A percentile compares a stretch with the other conserved stretches of the same genome.
phyloP scores from a whole-genome alignment of 1,140 invertebrate species.

The Drosophila kanapiae region DNA sequence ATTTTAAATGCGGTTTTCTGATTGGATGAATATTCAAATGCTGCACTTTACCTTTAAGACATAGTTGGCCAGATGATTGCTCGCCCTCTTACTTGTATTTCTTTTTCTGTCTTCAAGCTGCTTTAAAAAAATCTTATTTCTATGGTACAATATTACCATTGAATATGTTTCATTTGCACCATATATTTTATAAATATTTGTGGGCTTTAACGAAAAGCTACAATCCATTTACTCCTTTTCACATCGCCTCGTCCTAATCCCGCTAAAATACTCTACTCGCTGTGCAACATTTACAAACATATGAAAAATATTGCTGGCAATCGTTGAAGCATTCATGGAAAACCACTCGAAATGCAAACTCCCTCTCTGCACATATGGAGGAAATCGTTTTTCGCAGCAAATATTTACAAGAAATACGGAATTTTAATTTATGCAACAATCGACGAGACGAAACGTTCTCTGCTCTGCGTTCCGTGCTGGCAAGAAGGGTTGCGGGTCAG shows the following conservation, averaged over 20 bases:
- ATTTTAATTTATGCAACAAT: constrained; percentile 73
- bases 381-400: constrained; percentile 49
- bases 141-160: no score
- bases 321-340: constrained; percentile 35
- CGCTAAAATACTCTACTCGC: not conserved
- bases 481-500: not conserved
- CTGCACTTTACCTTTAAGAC: no score
- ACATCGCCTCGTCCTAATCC: constrained; percentile 4
- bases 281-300: constrained; percentile 23
- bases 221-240: not conserved
- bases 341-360: constrained; percentile 38
- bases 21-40: no score
- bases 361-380: constrained; percentile 30
- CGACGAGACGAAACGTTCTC: constrained; percentile 49
- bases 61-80: no score
- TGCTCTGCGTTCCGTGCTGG: not conserved
- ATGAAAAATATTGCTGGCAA: constrained; percentile 14
- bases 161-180: no score
- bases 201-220: no score
- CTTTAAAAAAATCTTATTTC: not conserved
- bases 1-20: no score
- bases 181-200: not conserved
- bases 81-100: no score
- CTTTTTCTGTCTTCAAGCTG: not conserved
- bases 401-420: constrained; percentile 64